Evolutionary conservation across 2,113 vertebrate species (phyloP).

Genomic region (Acrocephalus arundinaceus): DNA sequence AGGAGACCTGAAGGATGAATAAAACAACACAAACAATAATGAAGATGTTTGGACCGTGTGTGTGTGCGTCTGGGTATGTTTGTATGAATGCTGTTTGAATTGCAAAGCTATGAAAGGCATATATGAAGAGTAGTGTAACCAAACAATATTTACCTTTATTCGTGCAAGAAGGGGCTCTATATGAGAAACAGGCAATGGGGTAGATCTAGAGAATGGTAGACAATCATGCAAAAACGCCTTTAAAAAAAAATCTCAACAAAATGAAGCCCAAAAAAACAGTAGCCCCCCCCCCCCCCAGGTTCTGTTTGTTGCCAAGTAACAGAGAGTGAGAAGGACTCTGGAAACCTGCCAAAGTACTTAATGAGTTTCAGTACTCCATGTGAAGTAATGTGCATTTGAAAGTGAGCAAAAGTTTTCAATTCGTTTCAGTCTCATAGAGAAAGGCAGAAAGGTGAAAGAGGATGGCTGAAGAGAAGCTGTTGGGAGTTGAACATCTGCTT

Average conservation of each 20-base stretch:
- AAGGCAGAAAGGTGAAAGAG: background rate
- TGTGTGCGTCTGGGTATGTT: background rate
- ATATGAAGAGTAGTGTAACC: background rate
- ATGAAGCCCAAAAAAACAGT: background rate
- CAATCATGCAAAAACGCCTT: background rate
- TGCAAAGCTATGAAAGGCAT: background rate
- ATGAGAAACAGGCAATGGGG: background rate
- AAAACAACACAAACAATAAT: background rate
- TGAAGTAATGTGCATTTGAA: background rate
- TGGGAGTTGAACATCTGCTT: background rate
- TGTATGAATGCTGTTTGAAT: background rate
- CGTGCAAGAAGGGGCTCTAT: background rate
- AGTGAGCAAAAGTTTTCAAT: background rate
- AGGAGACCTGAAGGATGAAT: slow-evolving; percentile 79
- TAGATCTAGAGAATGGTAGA: background rate
- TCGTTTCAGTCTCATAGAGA: background rate
- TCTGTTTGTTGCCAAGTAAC: background rate
- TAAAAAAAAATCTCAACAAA: background rate
- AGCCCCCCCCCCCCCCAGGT: background rate
- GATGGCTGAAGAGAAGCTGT: background rate
- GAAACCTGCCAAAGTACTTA: background rate
- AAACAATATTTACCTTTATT: background rate
- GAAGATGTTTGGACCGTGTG: background rate
- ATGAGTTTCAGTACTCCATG: background rate
- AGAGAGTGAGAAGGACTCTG: background rate